Evolutionary conservation across 2,113 vertebrate species (phyloP).

Genomic region (Thomomys bottae): DNA sequence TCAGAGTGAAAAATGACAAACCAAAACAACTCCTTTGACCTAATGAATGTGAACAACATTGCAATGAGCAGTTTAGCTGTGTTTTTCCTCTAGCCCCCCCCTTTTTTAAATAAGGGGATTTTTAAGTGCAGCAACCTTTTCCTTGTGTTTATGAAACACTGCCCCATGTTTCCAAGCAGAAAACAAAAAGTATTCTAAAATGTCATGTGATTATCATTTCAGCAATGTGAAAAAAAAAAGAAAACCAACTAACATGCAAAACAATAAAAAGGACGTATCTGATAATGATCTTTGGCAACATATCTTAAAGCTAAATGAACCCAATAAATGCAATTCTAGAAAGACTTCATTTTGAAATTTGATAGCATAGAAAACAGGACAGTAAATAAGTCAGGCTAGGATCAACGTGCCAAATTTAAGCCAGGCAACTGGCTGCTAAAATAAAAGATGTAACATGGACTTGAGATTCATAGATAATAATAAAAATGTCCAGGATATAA

Average conservation of each 20-base stretch:
- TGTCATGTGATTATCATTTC: slow-evolving; percentile 31
- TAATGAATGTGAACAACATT: not conserved
- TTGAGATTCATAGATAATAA: not conserved
- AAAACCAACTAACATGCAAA: slow-evolving; percentile 53
- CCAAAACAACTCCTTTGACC: slow-evolving; percentile 6
- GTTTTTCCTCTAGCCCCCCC: not conserved
- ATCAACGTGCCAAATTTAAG: not conserved
- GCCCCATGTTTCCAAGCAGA: slow-evolving; percentile 40
- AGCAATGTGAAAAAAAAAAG: slow-evolving; percentile 52
- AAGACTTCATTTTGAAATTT: slow-evolving; percentile 49
- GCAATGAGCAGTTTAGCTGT: not conserved
- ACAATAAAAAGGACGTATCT: not conserved
- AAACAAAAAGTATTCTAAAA: slow-evolving; percentile 64
- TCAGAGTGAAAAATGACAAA: not conserved
- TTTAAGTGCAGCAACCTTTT: slow-evolving; percentile 5
- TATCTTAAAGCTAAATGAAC: slow-evolving; percentile 38
- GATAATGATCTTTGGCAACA: slow-evolving; percentile 54
- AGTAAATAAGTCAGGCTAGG: not conserved
- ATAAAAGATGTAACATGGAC: not conserved
- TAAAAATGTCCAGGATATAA: not conserved
- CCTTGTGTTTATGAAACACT: slow-evolving; percentile 50
- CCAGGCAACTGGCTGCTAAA: not conserved
- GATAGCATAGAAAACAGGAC: not conserved
- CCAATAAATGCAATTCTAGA: not conserved
- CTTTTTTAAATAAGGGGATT: slow-evolving; percentile 30